These are phyloP conservation scores for Lophius piscatorius DNA, from an alignment of 2,113 vertebrate genomes.

Conservation along the genomic window DNA sequence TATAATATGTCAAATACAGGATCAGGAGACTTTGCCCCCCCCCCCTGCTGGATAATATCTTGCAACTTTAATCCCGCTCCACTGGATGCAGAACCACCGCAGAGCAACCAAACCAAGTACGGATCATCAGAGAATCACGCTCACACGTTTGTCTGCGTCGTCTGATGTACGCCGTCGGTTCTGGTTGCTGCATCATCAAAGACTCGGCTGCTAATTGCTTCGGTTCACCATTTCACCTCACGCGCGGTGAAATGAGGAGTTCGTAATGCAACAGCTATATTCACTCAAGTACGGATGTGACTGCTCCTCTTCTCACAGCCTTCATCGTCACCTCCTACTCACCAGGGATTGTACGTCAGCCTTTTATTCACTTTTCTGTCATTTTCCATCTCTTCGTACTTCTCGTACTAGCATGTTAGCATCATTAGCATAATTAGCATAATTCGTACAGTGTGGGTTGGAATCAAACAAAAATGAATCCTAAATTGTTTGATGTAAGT, in stretches of 20 bases:
- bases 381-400: too few relatives aligned
- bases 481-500: too few relatives aligned
- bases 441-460: too few relatives aligned
- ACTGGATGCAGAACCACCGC: slow-evolving; percentile 24
- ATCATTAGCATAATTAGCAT: too few relatives aligned
- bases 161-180: slow-evolving; percentile 16
- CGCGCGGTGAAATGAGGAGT: slow-evolving; percentile 3
- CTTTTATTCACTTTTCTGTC: too few relatives aligned
- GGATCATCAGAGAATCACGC: too few relatives aligned
- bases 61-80: slow-evolving; percentile 71
- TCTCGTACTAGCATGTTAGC: too few relatives aligned
- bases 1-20: slow-evolving; percentile 66
- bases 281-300: slow-evolving; percentile 14
- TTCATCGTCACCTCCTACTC: too few relatives aligned
- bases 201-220: slow-evolving; percentile 33
- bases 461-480: too few relatives aligned
- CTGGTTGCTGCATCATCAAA: slow-evolving; percentile 22
- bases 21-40: slow-evolving; percentile 60
- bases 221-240: slow-evolving; percentile 29
- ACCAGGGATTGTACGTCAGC: too few relatives aligned
- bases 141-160: slow-evolving; percentile 25
- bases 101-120: slow-evolving; percentile 31
- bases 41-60: slow-evolving; percentile 64
- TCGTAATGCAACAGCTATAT: slow-evolving; percentile 4
- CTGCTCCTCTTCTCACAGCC: slow-evolving; percentile 19